These are phyloP conservation scores for Cavia aperea DNA, from an alignment of 2,113 vertebrate genomes.

Conservation along the genomic window DNA sequence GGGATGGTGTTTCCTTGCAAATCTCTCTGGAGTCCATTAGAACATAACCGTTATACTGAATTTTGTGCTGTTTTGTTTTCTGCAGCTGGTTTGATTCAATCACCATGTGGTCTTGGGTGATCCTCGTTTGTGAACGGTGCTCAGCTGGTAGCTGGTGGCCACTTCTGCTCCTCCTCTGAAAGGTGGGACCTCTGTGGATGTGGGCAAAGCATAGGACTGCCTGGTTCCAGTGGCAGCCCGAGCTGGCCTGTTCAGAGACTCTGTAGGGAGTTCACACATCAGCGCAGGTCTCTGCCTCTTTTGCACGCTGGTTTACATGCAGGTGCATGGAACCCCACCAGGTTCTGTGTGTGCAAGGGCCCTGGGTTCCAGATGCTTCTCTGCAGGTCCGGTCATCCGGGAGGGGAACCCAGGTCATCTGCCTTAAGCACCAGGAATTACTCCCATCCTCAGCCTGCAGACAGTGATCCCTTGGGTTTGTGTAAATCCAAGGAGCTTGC, in stretches of 20 bases:
- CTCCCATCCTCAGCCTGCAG: no score
- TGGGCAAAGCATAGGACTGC: not conserved
- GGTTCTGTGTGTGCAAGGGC: not conserved
- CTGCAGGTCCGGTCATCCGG: no score
- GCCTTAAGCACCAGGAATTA: not conserved
- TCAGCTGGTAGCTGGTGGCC: no score
- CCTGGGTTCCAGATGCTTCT: not conserved
- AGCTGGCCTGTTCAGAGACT: not conserved
- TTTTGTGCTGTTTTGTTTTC: not conserved
- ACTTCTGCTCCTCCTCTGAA: not conserved
- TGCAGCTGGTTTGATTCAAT: not conserved
- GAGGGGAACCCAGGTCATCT: no score
- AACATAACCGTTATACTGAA: not conserved
- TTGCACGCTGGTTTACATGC: not conserved
- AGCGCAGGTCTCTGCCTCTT: not conserved
- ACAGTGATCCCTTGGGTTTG: not conserved
- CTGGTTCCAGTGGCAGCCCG: not conserved
- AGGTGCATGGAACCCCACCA: not conserved
- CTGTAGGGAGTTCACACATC: not conserved
- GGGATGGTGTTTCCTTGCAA: not conserved
- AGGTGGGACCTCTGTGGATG: not conserved
- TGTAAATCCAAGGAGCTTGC: not conserved
- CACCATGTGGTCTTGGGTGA: no score
- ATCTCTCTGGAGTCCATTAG: not conserved
- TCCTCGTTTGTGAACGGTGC: not conserved